These are phyloP conservation scores for Centroberyx gerrardi DNA, from an alignment of 2,797 vertebrate species.

Conservation along the genomic window DNA sequence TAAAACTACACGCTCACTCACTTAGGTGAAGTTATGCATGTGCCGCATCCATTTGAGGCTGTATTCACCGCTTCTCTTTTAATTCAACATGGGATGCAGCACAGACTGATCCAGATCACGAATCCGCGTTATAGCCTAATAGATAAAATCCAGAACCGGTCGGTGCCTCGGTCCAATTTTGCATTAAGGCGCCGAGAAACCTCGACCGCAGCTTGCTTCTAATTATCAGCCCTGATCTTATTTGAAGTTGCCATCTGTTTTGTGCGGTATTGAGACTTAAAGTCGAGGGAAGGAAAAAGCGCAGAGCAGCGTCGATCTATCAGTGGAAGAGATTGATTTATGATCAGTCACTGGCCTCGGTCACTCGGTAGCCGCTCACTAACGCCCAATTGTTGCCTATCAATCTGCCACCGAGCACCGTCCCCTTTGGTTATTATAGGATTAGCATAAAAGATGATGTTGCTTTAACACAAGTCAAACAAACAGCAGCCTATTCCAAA, in stretches of 20 bases:
- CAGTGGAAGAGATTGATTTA: constrained; percentile 61
- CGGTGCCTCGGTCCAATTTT: no score
- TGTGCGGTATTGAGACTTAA: not conserved
- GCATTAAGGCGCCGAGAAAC: no score
- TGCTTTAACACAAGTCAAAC: constrained; percentile 72
- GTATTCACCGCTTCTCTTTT: not conserved
- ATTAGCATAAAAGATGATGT: constrained; percentile 74
- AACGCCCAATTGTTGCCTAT: constrained; percentile 29
- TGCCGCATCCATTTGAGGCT: no score
- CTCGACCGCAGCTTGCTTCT: no score
- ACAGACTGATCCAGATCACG: no score
- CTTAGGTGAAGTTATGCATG: no score
- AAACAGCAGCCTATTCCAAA: constrained; percentile 69
- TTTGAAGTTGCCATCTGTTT: not conserved
- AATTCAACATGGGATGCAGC: not conserved
- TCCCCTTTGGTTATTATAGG: constrained; percentile 44
- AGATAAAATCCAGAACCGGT: no score
- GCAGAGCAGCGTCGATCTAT: constrained; percentile 33
- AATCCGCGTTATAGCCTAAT: no score
- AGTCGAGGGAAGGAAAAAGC: not conserved
- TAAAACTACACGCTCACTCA: no score
- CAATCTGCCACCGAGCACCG: constrained; percentile 39
- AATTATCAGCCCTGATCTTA: not conserved
- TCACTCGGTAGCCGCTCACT: constrained; percentile 26
- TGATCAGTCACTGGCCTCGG: constrained; percentile 45